Base-by-base conservation (phyloP, 2,797 vertebrate species). In the Bryconaethiops microstoma region DNA sequence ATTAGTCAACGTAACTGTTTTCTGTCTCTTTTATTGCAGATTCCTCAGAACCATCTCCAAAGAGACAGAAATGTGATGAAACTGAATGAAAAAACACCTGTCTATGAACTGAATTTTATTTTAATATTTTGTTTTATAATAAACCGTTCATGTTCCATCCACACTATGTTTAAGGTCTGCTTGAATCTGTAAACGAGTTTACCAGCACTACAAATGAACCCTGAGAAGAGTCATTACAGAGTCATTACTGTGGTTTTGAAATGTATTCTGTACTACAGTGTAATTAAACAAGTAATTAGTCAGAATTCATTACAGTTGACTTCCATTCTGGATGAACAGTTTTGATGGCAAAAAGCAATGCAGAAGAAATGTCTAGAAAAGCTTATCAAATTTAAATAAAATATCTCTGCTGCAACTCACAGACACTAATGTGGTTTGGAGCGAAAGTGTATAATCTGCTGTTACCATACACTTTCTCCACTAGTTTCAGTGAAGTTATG, bases 61-160 rank as follows among this genome's bases (percentile, higher is more conserved):
- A 99, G 91, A 96, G 95, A 77, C 93, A 88, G 75, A 94, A 91
- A 88, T 90, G 89, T 89, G 92, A 92, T 60, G 90, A 92, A 55
- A 74, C 82, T 40, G 55, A 86, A 74, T 87, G 78, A 60, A 78
- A 75, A 3, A 79, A 12, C 21, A 50, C 12, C 60, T 16, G 17
- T 8, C 25, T n/a, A 48, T 78, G 52, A 48, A 1, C 45, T 0
- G 29, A 0, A 16, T 16, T 60, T 52, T 84, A 73, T 81, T 63
- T 71, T 82, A 64, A 55, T 19, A 62, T 21, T 79, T 81, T 0
- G 2, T 80, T 87, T 86, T 86, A 59, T 74, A 82, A 76, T 62
- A 85, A 73, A 86, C 19, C 76, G 23, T 64, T 69, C 16, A 35
- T n/a, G 8, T 48, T 54, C 13, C 23, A 25, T 54, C 13, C 23